These are phyloP conservation scores for Ypsolopha scabrella DNA, from an alignment of 2,888 invertebrate genomes.

Conservation along the genomic window DNA sequence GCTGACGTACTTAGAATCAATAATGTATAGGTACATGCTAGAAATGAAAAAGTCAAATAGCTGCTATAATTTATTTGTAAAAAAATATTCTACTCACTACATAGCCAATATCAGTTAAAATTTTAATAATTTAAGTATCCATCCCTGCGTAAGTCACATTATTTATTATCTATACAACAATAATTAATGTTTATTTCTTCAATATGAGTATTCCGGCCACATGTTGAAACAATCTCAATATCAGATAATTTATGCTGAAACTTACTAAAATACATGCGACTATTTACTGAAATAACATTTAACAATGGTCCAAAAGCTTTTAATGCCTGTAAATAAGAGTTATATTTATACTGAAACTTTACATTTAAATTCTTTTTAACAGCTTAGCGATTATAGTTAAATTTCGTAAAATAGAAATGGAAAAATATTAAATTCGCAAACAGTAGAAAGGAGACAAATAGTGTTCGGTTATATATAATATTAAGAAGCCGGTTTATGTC, in stretches of 20 bases:
- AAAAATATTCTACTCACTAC: slow-evolving; percentile 79
- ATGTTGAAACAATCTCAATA: slow-evolving; percentile 39
- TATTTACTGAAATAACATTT: slow-evolving; percentile 42
- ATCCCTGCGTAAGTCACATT: slow-evolving; percentile 72
- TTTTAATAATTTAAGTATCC: slow-evolving; percentile 72
- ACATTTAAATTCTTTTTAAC: too few relatives aligned
- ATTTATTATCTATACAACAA: slow-evolving; percentile 70
- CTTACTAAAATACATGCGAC: slow-evolving; percentile 39
- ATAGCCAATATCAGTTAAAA: slow-evolving; percentile 74
- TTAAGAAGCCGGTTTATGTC: too few relatives aligned
- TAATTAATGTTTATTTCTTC: slow-evolving; percentile 54
- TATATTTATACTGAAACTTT: too few relatives aligned
- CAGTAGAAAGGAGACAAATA: too few relatives aligned
- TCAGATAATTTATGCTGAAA: slow-evolving; percentile 68
- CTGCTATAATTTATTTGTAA: slow-evolving; percentile 77
- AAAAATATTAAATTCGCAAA: too few relatives aligned
- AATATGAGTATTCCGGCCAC: slow-evolving; percentile 66
- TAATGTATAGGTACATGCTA: too few relatives aligned
- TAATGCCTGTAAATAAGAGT: background rate
- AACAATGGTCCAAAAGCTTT: slow-evolving; percentile 60
- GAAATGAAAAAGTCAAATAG: slow-evolving; percentile 21
- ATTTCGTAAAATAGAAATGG: too few relatives aligned
- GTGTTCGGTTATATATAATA: too few relatives aligned
- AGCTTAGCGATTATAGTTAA: too few relatives aligned
- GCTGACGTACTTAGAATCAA: too few relatives aligned